Conservation (phyloP, 2,113 vertebrate species). For the Burhinus bistriatus region DNA sequence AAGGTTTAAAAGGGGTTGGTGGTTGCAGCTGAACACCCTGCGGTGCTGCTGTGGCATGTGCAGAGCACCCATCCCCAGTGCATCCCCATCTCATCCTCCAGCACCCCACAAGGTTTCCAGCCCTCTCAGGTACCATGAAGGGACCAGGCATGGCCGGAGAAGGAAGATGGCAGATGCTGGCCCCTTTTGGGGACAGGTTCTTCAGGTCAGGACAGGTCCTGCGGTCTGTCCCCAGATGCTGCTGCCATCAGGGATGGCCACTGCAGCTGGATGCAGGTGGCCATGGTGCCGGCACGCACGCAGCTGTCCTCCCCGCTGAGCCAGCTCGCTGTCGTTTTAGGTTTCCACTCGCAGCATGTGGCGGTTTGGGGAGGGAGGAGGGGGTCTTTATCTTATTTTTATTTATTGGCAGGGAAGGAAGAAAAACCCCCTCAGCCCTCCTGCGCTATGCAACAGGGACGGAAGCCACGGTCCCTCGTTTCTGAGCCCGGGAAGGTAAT, state of each 20-base stretch:
- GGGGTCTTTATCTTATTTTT: background rate
- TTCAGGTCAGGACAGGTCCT: background rate
- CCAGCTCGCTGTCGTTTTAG: fast-evolving
- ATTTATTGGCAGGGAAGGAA: background rate
- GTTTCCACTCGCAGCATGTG: background rate
- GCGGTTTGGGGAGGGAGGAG: fast-evolving
- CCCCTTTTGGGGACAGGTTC: background rate
- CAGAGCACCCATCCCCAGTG: fast-evolving
- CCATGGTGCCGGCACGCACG: fast-evolving
- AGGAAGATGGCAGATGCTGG: fast-evolving
- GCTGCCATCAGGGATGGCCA: fast-evolving
- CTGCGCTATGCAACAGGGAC: background rate
- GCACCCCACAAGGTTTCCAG: background rate
- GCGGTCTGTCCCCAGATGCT: background rate
- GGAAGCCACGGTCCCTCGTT: background rate
- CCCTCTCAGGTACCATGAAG: fast-evolving
- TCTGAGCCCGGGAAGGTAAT: background rate
- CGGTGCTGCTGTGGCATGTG: background rate
- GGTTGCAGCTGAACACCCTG: fast-evolving
- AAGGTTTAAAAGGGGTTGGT: background rate
- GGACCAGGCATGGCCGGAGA: background rate
- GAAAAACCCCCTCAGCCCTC: background rate
- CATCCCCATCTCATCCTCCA: background rate
- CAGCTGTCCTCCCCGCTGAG: background rate
- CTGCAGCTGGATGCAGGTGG: fast-evolving